Conservation (phyloP, 2,888 invertebrate genomes). For the Drosophila lacicola region DNA sequence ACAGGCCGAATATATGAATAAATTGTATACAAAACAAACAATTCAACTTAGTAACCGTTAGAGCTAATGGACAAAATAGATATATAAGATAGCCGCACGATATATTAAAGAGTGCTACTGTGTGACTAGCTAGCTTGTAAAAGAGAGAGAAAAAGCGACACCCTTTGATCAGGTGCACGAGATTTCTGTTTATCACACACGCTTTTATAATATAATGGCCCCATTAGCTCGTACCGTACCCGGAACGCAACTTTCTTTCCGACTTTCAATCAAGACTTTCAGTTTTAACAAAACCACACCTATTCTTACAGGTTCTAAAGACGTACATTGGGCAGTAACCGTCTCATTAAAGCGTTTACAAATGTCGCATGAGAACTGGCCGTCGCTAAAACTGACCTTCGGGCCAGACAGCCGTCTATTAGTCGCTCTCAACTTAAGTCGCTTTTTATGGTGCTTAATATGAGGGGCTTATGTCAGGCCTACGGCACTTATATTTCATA, state of each 20-base stretch:
- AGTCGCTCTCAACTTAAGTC: constrained; percentile 12
- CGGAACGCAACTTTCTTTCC: constrained; percentile 56
- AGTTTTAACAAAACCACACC: constrained; percentile 52
- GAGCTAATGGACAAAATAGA: constrained; percentile 54
- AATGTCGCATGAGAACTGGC: constrained; percentile 44
- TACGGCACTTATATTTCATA: constrained; percentile 5
- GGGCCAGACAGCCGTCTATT: not conserved
- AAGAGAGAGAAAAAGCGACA: not conserved
- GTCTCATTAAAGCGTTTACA: constrained; percentile 32
- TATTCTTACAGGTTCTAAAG: constrained; percentile 50
- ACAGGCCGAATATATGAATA: constrained; percentile 54
- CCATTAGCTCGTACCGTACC: constrained; percentile 37
- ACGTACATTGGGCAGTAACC: constrained; percentile 4
- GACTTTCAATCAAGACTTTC: constrained; percentile 70
- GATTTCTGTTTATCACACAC: constrained; percentile 36
- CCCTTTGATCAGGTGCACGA: constrained; percentile 1
- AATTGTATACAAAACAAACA: constrained; percentile 38
- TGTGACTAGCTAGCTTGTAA: constrained; percentile 33
- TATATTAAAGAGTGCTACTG: constrained; percentile 56
- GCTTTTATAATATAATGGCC: constrained; percentile 55
- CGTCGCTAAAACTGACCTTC: constrained; percentile 30
- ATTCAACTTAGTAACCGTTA: constrained; percentile 61
- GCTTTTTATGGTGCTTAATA: constrained; percentile 21
- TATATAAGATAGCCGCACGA: constrained; percentile 32
- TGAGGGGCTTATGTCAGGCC: not conserved